phyloP scores from a whole-genome alignment of 2,113 vertebrate species.

The Melanerpes formicivorus region DNA sequence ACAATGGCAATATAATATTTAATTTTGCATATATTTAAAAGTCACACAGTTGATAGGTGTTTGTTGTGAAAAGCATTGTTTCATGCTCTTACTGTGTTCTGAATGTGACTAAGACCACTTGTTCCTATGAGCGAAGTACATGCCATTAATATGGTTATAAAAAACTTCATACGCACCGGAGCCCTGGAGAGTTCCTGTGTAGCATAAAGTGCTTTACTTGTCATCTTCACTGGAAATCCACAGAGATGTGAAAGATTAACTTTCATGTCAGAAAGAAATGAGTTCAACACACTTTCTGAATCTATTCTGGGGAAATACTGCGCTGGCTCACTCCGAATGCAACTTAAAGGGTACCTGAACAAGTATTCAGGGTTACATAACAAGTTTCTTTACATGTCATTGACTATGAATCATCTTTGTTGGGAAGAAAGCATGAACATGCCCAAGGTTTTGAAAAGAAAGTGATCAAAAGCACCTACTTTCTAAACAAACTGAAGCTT shows the following conservation, averaged over 20 bases:
- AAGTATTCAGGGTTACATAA: constrained; percentile 39
- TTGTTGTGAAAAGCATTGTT: not conserved
- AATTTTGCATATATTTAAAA: not conserved
- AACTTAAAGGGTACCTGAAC: constrained; percentile 85
- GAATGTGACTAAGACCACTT: not conserved
- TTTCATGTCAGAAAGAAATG: constrained; percentile 83
- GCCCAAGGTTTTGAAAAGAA: not conserved
- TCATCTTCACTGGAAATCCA: constrained; percentile 84
- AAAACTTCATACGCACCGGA: constrained; percentile 63
- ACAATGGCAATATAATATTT: not conserved
- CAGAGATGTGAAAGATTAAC: constrained; percentile 77
- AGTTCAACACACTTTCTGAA: constrained; percentile 76
- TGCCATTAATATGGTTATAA: not conserved
- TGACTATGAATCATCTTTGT: not conserved
- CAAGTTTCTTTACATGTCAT: not conserved
- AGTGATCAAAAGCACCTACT: not conserved
- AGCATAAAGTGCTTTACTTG: constrained; percentile 77
- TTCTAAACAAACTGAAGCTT: not conserved
- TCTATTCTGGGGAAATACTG: constrained; percentile 82
- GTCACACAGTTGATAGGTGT: not conserved
- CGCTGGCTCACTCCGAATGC: constrained; percentile 86
- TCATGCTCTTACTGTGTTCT: not conserved
- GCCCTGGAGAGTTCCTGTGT: constrained; percentile 67
- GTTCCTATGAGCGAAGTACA: not conserved
- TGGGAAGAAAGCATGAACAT: not conserved